These are phyloP conservation scores for Melanogrammus aeglefinus DNA, from an alignment of 2,797 vertebrate genomes.

Conservation along the genomic window DNA sequence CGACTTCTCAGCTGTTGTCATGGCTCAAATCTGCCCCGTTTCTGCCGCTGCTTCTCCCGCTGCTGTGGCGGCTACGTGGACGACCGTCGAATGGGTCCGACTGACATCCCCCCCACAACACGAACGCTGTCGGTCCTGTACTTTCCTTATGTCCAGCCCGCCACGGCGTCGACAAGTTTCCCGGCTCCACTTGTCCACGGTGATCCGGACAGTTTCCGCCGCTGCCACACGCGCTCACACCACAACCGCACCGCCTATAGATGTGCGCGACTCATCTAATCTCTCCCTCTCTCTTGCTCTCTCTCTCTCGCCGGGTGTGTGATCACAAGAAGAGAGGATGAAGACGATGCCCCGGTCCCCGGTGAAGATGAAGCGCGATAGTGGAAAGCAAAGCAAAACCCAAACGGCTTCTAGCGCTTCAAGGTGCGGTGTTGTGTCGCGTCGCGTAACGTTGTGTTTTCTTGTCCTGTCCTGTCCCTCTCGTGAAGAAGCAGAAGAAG, in stretches of 20 bases:
- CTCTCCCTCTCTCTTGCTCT: neutral
- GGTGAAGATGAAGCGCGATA: too few relatives aligned
- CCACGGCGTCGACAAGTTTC: neutral
- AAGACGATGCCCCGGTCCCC: too few relatives aligned
- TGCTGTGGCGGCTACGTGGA: neutral
- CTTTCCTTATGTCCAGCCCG: too few relatives aligned
- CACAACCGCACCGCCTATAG: conserved; percentile 50
- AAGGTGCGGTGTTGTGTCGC: too few relatives aligned
- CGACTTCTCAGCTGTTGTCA: conserved; percentile 75
- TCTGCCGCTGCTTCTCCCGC: conserved; percentile 46
- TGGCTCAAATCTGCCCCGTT: conserved; percentile 50
- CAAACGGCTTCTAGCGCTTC: too few relatives aligned
- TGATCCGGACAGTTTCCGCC: conserved; percentile 24
- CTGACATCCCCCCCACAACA: too few relatives aligned
- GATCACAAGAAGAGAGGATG: conserved; percentile 12
- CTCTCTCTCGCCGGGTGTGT: conserved; percentile 48
- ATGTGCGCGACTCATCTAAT: conserved; percentile 49
- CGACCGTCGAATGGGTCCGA: neutral
- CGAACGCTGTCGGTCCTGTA: too few relatives aligned
- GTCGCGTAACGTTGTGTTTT: too few relatives aligned
- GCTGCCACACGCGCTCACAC: conserved; percentile 42
- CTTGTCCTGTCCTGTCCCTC: too few relatives aligned
- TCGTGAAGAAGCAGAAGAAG: neutral
- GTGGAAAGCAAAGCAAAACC: too few relatives aligned
- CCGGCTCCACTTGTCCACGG: neutral